Percentiles rank a stretch among this genome's conserved stretches.
phyloP scores from a whole-genome alignment of 1,140 invertebrate species.

The Bombus cullumanus region DNA sequence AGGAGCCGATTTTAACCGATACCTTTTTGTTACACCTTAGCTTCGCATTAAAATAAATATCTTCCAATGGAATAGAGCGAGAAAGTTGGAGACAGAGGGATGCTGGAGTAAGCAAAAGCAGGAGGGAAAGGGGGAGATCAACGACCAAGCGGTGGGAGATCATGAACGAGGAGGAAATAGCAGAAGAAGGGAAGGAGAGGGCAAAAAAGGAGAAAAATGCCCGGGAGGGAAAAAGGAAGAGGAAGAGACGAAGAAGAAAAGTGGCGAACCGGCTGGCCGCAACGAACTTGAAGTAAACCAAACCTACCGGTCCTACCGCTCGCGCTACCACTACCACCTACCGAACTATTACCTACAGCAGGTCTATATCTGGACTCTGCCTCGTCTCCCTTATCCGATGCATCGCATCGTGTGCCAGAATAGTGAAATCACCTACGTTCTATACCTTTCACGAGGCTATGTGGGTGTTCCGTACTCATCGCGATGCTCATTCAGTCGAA shows the following conservation, averaged over 20 bases:
- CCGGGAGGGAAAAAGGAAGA: slow-evolving; percentile 21
- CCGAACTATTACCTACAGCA: slow-evolving; percentile 61
- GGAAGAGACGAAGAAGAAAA: slow-evolving; percentile 59
- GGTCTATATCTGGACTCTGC: slow-evolving; percentile 60
- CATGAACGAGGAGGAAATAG: slow-evolving; percentile 54
- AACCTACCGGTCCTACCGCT: slow-evolving; percentile 72
- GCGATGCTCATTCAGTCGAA: neutral
- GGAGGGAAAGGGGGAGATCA: slow-evolving; percentile 30
- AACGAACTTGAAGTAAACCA: slow-evolving; percentile 67
- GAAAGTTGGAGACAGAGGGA: neutral
- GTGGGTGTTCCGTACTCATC: slow-evolving; percentile 29
- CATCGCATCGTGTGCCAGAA: slow-evolving; percentile 37
- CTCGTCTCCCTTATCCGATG: slow-evolving; percentile 50
- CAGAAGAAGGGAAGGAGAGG: slow-evolving; percentile 18
- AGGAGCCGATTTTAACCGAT: slow-evolving; percentile 26
- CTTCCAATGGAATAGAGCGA: slow-evolving; percentile 18
- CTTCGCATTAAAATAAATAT: slow-evolving; percentile 51
- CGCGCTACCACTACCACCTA: slow-evolving; percentile 62
- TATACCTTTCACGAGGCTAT: slow-evolving; percentile 14
- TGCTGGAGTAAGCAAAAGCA: neutral
- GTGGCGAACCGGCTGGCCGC: slow-evolving; percentile 63
- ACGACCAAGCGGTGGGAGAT: slow-evolving; percentile 45
- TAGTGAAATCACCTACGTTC: slow-evolving; percentile 53
- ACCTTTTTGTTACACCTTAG: slow-evolving; percentile 25
- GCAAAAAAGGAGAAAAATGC: slow-evolving; percentile 39